phyloP scores from a whole-genome alignment of 2,888 invertebrate species.

The Andrena flavipes region DNA sequence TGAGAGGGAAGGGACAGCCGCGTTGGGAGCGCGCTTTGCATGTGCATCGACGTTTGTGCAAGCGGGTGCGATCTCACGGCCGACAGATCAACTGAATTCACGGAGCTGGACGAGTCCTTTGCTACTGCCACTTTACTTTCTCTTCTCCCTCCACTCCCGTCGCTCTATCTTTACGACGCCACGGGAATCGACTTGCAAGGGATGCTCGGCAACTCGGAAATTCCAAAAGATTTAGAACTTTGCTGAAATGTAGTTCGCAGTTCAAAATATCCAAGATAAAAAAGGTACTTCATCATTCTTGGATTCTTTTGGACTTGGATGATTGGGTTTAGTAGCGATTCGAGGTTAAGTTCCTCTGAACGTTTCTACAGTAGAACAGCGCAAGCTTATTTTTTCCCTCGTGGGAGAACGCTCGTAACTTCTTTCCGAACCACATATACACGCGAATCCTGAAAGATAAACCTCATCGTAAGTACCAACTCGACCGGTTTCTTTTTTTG shows the following conservation, averaged over 20 bases:
- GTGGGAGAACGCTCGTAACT: conserved; percentile 41
- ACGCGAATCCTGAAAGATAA: conserved; percentile 58
- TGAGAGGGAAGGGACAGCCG: conserved; percentile 38
- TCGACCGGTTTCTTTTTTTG: conserved; percentile 75
- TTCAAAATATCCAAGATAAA: not conserved
- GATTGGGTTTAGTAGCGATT: no score
- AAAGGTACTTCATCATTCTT: not conserved
- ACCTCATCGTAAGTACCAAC: conserved; percentile 70
- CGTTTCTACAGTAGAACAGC: conserved; percentile 3
- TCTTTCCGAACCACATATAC: conserved; percentile 42
- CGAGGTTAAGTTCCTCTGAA: not conserved
- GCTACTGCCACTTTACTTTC: conserved; percentile 21
- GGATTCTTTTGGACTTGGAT: not conserved
- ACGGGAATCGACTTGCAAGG: not conserved
- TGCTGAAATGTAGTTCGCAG: no score
- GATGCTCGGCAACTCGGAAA: not conserved
- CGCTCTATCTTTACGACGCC: not conserved
- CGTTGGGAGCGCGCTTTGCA: conserved; percentile 44
- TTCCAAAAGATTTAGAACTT: no score
- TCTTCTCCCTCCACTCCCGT: not conserved
- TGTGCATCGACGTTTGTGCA: conserved; percentile 68
- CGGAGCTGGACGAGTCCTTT: conserved; percentile 63
- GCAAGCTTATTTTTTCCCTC: conserved; percentile 1
- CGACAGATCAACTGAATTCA: conserved; percentile 60
- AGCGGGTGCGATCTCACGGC: conserved; percentile 70